Conservation (phyloP, 2,888 invertebrate genomes). For the Zeuzera pyrina region DNA sequence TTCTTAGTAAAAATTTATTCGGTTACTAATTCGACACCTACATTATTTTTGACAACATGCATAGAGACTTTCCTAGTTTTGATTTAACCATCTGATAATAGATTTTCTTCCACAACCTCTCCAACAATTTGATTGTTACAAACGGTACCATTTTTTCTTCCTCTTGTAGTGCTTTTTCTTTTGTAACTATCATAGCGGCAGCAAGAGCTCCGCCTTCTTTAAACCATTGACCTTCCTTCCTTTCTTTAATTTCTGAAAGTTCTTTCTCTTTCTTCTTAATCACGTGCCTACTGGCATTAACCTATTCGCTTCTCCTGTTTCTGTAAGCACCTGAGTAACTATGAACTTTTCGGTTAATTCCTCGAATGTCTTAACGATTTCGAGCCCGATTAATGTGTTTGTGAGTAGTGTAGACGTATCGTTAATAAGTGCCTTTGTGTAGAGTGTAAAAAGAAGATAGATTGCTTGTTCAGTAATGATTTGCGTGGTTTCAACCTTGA, state of each 20-base stretch:
- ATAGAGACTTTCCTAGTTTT: constrained; percentile 37
- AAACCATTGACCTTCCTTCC: too few relatives aligned
- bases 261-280: constrained; percentile 10
- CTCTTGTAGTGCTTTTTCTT: constrained; percentile 2
- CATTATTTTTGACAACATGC: constrained; percentile 46
- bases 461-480: constrained; percentile 19
- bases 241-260: constrained; percentile 42
- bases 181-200: constrained; percentile 2
- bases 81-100: constrained; percentile 15
- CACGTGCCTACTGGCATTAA: too few relatives aligned
- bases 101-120: constrained; percentile 6
- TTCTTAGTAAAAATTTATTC: constrained; percentile 47
- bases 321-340: constrained; percentile 5
- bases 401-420: constrained; percentile 10
- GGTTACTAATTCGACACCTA: constrained; percentile 44
- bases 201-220: constrained; percentile 19
- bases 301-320: constrained; percentile 4
- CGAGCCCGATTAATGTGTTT: background rate
- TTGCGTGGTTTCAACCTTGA: constrained; percentile 27
- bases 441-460: constrained; percentile 8
- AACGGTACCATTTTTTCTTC: constrained; percentile 1
- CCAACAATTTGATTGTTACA: constrained; percentile 13
- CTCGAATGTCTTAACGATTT: constrained; percentile 2
- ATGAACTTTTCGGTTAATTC: constrained; percentile 7
- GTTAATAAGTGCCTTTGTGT: constrained; percentile 1